A percentile compares a stretch with the other conserved stretches of the same genome.
Conservation (phyloP, 2,113 vertebrate genomes). For the Oxygymnocypris stewartii region DNA sequence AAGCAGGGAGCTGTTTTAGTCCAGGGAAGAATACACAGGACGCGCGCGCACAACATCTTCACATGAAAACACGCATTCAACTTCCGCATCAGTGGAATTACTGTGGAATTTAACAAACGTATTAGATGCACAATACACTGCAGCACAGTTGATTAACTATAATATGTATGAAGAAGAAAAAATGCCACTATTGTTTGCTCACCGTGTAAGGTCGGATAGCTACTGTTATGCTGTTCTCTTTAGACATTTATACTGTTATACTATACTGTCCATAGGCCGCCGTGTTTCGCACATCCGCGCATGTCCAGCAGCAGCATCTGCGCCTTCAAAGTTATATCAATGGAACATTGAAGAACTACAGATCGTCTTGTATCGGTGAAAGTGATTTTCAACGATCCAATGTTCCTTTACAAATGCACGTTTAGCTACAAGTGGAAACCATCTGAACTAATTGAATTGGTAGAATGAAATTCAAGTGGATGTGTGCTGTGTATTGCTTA, state of each 20-base stretch:
- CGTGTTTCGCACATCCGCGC: constrained; percentile 77
- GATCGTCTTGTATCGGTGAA: not conserved
- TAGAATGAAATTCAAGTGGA: not conserved
- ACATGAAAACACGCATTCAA: not conserved
- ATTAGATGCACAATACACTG: not conserved
- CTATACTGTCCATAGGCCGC: constrained; percentile 66
- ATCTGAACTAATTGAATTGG: not conserved
- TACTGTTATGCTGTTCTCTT: constrained; percentile 48
- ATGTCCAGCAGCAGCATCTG: constrained; percentile 68
- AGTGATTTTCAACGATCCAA: not conserved
- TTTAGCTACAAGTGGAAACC: not conserved
- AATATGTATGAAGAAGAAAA: not conserved
- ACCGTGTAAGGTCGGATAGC: constrained; percentile 65
- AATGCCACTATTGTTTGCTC: constrained; percentile 48
- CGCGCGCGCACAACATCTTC: not conserved
- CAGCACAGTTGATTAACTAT: not conserved
- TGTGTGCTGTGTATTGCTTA: not conserved
- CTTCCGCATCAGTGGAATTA: not conserved
- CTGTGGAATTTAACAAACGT: not conserved
- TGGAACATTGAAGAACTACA: not conserved
- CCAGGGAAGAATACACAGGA: constrained; percentile 10
- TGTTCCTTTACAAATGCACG: not conserved
- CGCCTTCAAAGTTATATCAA: not conserved
- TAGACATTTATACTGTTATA: too few relatives aligned
- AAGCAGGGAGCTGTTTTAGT: not conserved